These are phyloP conservation scores for Triplophysa bombifrons DNA, from an alignment of 2,797 vertebrate species.

Conservation along the genomic window DNA sequence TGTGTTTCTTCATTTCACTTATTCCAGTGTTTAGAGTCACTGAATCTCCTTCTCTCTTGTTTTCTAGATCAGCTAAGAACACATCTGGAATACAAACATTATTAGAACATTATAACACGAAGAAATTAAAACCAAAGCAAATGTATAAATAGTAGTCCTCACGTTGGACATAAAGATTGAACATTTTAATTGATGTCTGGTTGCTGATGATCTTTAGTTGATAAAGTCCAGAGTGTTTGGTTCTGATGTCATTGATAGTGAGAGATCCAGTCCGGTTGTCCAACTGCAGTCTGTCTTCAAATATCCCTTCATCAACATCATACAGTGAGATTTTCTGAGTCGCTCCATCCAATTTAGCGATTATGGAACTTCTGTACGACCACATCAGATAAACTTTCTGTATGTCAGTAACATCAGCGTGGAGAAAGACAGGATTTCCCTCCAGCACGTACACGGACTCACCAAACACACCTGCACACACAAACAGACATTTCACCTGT, in stretches of 20 bases:
- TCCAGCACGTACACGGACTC: neutral
- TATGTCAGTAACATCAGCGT: neutral
- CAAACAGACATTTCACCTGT: no score
- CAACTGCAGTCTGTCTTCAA: constrained; percentile 4
- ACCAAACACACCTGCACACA: neutral
- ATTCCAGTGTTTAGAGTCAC: neutral
- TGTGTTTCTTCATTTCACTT: neutral
- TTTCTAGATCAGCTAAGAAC: neutral
- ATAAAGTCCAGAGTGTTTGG: neutral
- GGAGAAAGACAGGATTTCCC: neutral
- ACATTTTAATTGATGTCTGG: neutral
- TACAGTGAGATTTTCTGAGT: neutral
- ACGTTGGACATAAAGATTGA: neutral
- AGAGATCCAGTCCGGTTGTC: neutral
- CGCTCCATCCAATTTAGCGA: neutral
- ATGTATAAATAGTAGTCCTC: neutral
- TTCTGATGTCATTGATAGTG: neutral
- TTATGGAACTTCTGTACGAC: neutral
- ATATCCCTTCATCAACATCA: neutral
- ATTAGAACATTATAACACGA: no score
- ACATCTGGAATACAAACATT: neutral
- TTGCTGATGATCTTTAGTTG: neutral
- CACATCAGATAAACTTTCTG: neutral
- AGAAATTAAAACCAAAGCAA: no score
- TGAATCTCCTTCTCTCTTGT: neutral